These are phyloP conservation scores for Oryctes rhinoceros DNA, from an alignment of 1,140 invertebrate species.

Conservation along the genomic window DNA sequence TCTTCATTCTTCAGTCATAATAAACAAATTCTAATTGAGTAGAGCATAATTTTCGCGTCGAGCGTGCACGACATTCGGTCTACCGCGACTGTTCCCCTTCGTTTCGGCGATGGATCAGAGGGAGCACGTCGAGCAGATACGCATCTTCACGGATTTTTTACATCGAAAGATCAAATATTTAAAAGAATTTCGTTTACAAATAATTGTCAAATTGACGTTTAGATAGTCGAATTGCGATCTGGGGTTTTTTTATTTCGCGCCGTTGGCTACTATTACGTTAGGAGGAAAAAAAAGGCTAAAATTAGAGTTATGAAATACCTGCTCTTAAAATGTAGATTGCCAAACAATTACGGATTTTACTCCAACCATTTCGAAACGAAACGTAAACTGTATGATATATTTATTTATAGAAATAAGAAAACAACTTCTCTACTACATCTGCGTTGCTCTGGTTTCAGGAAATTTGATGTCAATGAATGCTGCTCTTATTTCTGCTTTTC, in stretches of 20 bases:
- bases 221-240: neutral
- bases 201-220: constrained; percentile 16
- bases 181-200: neutral
- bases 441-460: too few relatives aligned
- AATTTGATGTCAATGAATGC: too few relatives aligned
- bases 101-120: neutral
- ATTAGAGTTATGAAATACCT: neutral
- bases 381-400: too few relatives aligned
- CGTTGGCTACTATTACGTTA: neutral
- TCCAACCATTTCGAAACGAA: neutral
- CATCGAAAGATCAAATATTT: neutral
- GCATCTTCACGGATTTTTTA: neutral
- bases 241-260: constrained; percentile 3
- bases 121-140: neutral
- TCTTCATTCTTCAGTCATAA: constrained; percentile 55
- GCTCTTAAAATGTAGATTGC: neutral
- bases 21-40: constrained; percentile 18
- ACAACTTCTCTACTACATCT: too few relatives aligned
- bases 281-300: neutral
- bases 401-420: too few relatives aligned
- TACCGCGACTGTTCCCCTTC: neutral
- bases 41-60: constrained; percentile 8
- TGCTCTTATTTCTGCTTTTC: too few relatives aligned
- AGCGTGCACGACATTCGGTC: neutral
- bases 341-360: neutral